phyloP scores from a whole-genome alignment of 2,888 invertebrate species.

The Heliconius erato region DNA sequence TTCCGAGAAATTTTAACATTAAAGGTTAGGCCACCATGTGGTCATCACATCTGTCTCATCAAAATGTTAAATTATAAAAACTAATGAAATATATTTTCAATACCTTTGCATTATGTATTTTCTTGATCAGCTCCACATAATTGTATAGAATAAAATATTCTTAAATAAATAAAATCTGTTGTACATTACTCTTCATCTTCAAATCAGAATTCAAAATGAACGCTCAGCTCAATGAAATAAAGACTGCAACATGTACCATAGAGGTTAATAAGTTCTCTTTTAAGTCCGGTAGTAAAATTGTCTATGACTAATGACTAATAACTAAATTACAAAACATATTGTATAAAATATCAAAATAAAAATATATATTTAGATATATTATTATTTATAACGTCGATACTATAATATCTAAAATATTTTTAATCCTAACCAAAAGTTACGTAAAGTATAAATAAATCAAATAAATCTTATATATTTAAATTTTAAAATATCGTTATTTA shows the following conservation, averaged over 20 bases:
- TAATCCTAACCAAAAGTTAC: not conserved
- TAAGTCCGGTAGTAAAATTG: not conserved
- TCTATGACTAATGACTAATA: not conserved
- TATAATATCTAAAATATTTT: not conserved
- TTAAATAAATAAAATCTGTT: not conserved
- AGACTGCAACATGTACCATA: not conserved
- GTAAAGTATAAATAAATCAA: too few species aligned
- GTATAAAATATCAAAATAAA: not conserved
- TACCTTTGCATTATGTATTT: not conserved
- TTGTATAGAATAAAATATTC: not conserved
- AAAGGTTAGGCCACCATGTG: conserved; percentile 22
- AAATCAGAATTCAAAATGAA: not conserved
- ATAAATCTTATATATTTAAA: too few species aligned
- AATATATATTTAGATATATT: not conserved
- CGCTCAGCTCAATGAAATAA: not conserved
- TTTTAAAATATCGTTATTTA: too few species aligned
- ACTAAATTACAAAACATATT: not conserved
- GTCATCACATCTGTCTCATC: not conserved
- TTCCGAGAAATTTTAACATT: not conserved
- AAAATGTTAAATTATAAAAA: too few species aligned
- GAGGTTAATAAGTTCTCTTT: too few species aligned
- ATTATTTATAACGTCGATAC: not conserved
- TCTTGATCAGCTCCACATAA: not conserved
- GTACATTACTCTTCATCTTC: not conserved
- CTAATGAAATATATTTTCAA: not conserved